Evolutionary conservation across 2,797 vertebrate species (phyloP).

Genomic region (Atherinosoma microstoma): DNA sequence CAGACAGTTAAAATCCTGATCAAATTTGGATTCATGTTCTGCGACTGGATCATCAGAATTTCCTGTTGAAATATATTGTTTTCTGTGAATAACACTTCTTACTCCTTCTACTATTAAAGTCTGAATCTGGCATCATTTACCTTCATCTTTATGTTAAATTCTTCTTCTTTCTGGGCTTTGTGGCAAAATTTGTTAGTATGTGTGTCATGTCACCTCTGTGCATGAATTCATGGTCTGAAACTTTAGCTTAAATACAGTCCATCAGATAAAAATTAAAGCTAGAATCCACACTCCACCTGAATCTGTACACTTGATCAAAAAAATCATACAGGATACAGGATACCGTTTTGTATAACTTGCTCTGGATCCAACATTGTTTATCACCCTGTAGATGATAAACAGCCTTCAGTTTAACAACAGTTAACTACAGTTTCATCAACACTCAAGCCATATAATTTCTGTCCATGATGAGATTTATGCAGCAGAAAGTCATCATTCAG

Average conservation of each 20-base stretch:
- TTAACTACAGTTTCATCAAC: slow-evolving; percentile 38
- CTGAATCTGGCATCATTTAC: neutral
- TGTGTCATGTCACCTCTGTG: neutral
- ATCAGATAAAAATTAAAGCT: no score
- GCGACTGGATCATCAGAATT: neutral
- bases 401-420: slow-evolving; percentile 21
- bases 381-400: neutral
- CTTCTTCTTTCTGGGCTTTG: neutral
- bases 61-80: neutral
- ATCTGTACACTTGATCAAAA: neutral
- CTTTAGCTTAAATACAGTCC: no score
- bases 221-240: neutral
- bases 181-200: neutral
- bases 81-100: neutral
- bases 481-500: slow-evolving; percentile 29
- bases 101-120: neutral
- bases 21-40: neutral
- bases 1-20: neutral
- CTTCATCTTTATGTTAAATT: neutral
- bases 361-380: neutral
- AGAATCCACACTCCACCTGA: no score
- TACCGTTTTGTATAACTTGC: neutral
- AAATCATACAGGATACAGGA: neutral
- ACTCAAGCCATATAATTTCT: slow-evolving; percentile 11
- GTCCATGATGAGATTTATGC: slow-evolving; percentile 31